Conservation (phyloP, 2,113 vertebrate genomes). For the Cyphomyrus discorhynchus region DNA sequence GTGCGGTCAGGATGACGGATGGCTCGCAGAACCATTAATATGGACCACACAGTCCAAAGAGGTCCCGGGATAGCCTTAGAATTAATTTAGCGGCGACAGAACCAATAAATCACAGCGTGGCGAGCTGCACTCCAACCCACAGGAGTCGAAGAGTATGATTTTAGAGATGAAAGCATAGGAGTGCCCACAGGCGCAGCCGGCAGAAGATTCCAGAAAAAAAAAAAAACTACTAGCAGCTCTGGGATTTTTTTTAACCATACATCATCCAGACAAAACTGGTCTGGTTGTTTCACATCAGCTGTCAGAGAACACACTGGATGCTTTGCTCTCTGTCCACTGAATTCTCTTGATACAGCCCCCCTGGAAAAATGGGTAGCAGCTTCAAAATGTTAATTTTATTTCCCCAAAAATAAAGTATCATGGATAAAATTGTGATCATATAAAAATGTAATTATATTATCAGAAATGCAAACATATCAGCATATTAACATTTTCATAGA, state of each 20-base stretch:
- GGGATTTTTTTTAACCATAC: neutral
- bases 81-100: constrained; percentile 60
- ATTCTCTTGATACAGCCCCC: neutral
- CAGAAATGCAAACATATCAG: neutral
- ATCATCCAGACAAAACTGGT: neutral
- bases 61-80: constrained; percentile 49
- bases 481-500: neutral
- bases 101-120: constrained; percentile 55
- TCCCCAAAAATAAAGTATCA: neutral
- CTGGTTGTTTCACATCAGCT: neutral
- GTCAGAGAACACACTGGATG: neutral
- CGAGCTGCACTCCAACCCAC: constrained; percentile 48
- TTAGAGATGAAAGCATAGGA: constrained; percentile 24
- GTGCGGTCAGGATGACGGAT: constrained; percentile 51
- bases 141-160: constrained; percentile 45
- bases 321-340: neutral
- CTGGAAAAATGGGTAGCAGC: neutral
- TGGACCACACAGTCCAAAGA: constrained; percentile 40
- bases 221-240: neutral
- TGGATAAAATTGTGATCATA: neutral
- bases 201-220: neutral
- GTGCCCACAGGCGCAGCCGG: neutral
- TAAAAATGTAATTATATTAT: neutral
- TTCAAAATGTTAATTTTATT: neutral
- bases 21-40: constrained; percentile 51